Evolutionary conservation across 2,113 vertebrate genomes (phyloP), one percentile per base, ranked within the genome.

Genomic region (Aspiorhynchus laticeps): DNA sequence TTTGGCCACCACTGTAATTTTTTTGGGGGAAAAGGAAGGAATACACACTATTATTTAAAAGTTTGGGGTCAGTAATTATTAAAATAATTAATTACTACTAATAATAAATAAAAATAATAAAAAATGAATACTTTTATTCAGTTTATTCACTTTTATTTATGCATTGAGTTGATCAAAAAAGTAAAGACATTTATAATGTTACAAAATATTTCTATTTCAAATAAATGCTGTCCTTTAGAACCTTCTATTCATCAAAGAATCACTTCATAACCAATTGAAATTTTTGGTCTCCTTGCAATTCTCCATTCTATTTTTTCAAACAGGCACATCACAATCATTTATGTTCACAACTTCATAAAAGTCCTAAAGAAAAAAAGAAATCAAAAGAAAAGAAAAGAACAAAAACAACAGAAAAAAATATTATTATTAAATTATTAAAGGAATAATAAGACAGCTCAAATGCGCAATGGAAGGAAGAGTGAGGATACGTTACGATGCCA

Each of bases 401-500:
- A 59, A 5, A 78, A 86, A 36, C n/a, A 67, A 73, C 48, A 74
- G 24, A 43, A 43, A 31, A 24, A 86, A 67, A 48, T 2, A 7
- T 38, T 38, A 48, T 36, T 36, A n/a, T 36, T 3, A 17, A 1
- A 51, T 53, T 51, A 12, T 26, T 14, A 38, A 28, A 76, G 61
- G 21, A 19, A 41, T 46, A 28, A 51, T 38, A 53, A 36, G 1
- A 65, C 19, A 81, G 69, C 38, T 82, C 5, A 82, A 43, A 24
- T 56, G n/a, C 5, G 36, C 78, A 88, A 15, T 80, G 56, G 77
- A 81, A 80, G 53, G 84, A 88, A 85, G 85, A 67, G 19, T 56
- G 67, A 97, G 96, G 98, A 97, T 99, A 99, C 98, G 97, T 99
- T 89, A 99, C 97, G 0, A 99, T 99, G 85, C 97, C 98, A 0